Evolutionary conservation across 2,888 invertebrate genomes (phyloP).

Genomic region (Candidula unifasciata): DNA sequence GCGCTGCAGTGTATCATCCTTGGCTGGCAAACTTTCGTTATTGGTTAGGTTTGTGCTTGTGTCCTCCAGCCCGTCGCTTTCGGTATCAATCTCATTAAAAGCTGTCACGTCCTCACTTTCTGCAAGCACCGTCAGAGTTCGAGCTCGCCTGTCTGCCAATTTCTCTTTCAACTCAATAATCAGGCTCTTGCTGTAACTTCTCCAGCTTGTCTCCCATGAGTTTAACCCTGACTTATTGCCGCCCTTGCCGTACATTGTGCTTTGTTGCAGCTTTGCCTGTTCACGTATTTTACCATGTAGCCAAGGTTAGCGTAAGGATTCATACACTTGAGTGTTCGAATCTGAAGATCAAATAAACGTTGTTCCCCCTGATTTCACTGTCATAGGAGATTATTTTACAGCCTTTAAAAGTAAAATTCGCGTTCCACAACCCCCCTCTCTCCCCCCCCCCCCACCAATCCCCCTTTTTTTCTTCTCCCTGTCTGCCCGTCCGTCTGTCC

Average conservation of each 20-base stretch:
- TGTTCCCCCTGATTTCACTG: too few relatives aligned
- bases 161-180: constrained; percentile 47
- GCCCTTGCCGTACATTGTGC: not conserved
- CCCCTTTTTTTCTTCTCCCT: too few relatives aligned
- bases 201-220: constrained; percentile 36
- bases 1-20: not conserved
- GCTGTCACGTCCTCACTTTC: constrained; percentile 25
- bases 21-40: not conserved
- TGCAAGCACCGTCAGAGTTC: constrained; percentile 34
- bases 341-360: too few relatives aligned
- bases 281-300: too few relatives aligned
- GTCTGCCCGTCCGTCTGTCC: too few relatives aligned
- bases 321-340: too few relatives aligned
- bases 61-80: constrained; percentile 47
- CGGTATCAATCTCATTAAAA: constrained; percentile 42
- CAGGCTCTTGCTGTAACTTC: constrained; percentile 44
- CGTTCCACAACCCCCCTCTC: too few relatives aligned
- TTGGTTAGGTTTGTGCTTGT: constrained; percentile 37
- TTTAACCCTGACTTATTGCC: not conserved
- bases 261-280: not conserved
- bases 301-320: too few relatives aligned
- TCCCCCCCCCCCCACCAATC: too few relatives aligned
- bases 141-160: constrained; percentile 36
- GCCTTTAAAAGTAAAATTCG: too few relatives aligned
- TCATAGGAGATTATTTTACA: too few relatives aligned